phyloP scores from a whole-genome alignment of 2,888 invertebrate species.

The Phorcus lineatus region DNA sequence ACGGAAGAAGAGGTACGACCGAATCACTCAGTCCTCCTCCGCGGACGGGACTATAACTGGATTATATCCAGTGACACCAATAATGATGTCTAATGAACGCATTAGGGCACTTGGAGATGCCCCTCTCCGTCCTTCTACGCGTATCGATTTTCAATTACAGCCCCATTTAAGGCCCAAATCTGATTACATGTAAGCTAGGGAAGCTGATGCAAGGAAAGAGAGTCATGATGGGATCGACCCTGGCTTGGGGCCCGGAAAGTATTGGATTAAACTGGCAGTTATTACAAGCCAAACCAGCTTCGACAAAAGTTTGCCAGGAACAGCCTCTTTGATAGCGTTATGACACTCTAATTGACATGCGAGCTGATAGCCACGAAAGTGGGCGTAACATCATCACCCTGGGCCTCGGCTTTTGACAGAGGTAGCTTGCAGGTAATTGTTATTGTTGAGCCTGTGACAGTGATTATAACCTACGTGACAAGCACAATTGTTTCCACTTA shows the following conservation, averaged over 20 bases:
- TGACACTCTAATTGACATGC: too few species aligned
- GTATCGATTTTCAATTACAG: background rate
- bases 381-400: too few species aligned
- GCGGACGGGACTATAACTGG: background rate
- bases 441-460: too few species aligned
- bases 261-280: conserved; percentile 3
- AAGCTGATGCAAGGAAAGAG: background rate
- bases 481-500: too few species aligned
- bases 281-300: background rate
- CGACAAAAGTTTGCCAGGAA: too few species aligned
- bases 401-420: too few species aligned
- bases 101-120: background rate
- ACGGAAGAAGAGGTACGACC: too few species aligned
- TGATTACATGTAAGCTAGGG: background rate
- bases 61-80: conserved; percentile 8
- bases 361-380: too few species aligned
- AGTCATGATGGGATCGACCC: background rate
- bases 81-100: background rate
- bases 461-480: too few species aligned
- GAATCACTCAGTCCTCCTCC: too few species aligned
- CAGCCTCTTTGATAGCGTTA: too few species aligned
- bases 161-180: conserved; percentile 8
- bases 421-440: too few species aligned
- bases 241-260: background rate
- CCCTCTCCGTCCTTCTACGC: background rate